Conservation (phyloP, 2,797 vertebrate species). For the Bradypodion pumilum region DNA sequence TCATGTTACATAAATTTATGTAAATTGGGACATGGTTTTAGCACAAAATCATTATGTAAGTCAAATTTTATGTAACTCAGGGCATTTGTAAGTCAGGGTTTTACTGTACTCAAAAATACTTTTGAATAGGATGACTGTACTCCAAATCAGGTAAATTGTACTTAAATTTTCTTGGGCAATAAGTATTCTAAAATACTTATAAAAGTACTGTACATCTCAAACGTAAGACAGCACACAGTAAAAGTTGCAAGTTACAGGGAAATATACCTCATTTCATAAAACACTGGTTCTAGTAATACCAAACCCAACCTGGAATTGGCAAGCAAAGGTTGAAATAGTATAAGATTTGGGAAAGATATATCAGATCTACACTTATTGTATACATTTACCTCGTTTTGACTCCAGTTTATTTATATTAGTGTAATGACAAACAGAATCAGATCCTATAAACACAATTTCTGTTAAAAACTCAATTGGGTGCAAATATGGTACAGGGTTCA, state of each 20-base stretch:
- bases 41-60: too few relatives aligned
- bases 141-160: background rate
- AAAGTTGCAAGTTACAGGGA: background rate
- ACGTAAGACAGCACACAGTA: background rate
- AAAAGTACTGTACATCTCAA: background rate
- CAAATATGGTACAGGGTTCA: background rate
- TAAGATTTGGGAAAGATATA: background rate
- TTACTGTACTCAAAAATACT: constrained; percentile 12
- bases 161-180: background rate
- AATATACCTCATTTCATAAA: background rate
- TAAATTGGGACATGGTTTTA: too few relatives aligned
- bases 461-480: background rate
- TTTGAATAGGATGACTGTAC: constrained; percentile 16
- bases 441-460: background rate
- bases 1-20: too few relatives aligned
- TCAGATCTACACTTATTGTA: background rate
- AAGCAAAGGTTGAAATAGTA: background rate
- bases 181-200: constrained; percentile 6
- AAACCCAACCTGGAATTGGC: background rate
- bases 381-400: background rate
- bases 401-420: background rate
- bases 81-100: too few relatives aligned
- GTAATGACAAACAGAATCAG: background rate
- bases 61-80: too few relatives aligned
- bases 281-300: background rate